Evolutionary conservation across 1,140 invertebrate species (phyloP), one percentile per base, ranked within the genome.

Genomic region (Himalopsyche phryganea): DNA sequence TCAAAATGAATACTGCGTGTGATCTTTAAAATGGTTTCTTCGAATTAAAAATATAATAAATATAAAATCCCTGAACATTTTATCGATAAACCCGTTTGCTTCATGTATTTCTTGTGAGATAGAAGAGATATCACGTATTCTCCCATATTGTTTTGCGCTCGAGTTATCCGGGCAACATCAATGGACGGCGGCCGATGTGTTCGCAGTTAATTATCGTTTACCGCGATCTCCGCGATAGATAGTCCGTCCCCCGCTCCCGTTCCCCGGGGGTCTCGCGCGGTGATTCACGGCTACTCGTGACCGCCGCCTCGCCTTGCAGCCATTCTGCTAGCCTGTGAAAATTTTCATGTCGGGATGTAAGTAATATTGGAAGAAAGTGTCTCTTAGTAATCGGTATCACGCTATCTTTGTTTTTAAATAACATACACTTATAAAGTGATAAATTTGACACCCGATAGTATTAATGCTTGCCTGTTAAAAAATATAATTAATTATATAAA

Each of bases 131-230:
- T 17, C 15, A 40, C 11, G 38, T 40, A 40, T 40, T 40, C n/a
- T 6, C 13, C 47, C 15, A 49, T 33, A 49, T 49, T 49, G 28
- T 4, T 32, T 40, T 18, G 10, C 35, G 35, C 15, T 19, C 32
- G n/a, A 35, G 7, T 15, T 51, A 38, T 36, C 49, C 35, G 49
- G 35, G 15, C 41, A 14, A 33, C 42, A 54, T 46, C 41, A 54
- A 35, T 35, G 41, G 19, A 46, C 33, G 11, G 28, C 13, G 28
- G 40, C 9, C 42, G 41, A 14, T 56, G 28, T 15, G 45, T 48
- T 56, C 45, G 14, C 45, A 49, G 53, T 56, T 33, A 56, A 56
- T 54, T 36, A 40, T 48, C 45, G 18, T 40, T 49, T 56, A 49
- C 41, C 52, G 44, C 13, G 42, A 13, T n/a, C 42, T 14, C 19